Evolutionary conservation across 92 coral and sea anemone genomes (phyloP).

Genomic region (Heliopora coerulea): DNA sequence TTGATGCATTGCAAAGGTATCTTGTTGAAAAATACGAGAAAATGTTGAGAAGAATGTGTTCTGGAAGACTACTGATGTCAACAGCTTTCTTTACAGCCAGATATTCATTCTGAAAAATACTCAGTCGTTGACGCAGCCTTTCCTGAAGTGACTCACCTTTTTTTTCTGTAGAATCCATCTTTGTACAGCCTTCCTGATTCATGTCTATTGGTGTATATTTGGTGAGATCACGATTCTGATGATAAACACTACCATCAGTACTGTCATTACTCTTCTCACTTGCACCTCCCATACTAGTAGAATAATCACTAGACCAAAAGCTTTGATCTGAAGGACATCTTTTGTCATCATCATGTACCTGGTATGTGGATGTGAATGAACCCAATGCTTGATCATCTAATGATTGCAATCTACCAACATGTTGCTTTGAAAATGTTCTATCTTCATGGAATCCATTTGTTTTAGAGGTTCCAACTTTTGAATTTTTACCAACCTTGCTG

Average conservation of each 20-base stretch:
- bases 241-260: not conserved
- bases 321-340: constrained; percentile 35
- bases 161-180: not conserved
- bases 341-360: constrained; percentile 30
- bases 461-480: not conserved
- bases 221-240: not conserved
- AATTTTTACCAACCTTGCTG: not conserved
- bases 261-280: constrained; percentile 44
- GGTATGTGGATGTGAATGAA: constrained; percentile 32
- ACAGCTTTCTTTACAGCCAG: not conserved
- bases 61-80: constrained; percentile 71
- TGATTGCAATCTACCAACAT: not conserved
- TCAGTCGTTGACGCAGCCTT: constrained; percentile 30
- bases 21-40: constrained; percentile 69
- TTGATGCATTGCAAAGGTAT: constrained; percentile 81
- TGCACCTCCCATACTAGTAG: constrained; percentile 33
- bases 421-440: not conserved
- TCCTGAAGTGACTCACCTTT: constrained; percentile 32
- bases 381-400: constrained; percentile 22
- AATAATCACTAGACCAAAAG: constrained; percentile 44
- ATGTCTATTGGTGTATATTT: constrained; percentile 5
- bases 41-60: constrained; percentile 72
- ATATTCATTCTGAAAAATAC: constrained; percentile 32
- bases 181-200: not conserved
- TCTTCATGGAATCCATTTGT: not conserved